These are phyloP conservation scores for Drosophila virilis DNA, from an alignment of 1,140 invertebrate genomes.

Conservation along the genomic window DNA sequence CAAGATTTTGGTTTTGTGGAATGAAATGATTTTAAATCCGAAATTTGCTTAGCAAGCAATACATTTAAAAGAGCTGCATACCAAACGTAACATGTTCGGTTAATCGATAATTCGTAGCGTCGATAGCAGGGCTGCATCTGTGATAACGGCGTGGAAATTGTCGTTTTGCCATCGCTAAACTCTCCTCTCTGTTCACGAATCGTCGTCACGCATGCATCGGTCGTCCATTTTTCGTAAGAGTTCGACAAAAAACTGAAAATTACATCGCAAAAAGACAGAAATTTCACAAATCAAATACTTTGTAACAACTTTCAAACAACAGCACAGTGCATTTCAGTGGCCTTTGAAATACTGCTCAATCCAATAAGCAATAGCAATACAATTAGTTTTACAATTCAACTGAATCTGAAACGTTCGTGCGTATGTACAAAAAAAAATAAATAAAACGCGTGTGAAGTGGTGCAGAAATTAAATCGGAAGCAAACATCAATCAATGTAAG, in stretches of 20 bases:
- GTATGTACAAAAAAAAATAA: slow-evolving; percentile 76
- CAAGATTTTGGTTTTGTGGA: too few relatives aligned
- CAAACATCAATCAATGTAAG: slow-evolving; percentile 58
- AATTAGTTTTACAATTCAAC: slow-evolving; percentile 51
- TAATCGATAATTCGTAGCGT: slow-evolving; percentile 14
- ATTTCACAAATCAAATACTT: slow-evolving; percentile 34
- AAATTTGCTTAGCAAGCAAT: too few relatives aligned
- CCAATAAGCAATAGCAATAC: slow-evolving; percentile 60
- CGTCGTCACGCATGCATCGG: slow-evolving; percentile 66
- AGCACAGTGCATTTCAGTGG: slow-evolving; percentile 76
- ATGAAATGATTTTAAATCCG: too few relatives aligned
- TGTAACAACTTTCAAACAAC: slow-evolving; percentile 22
- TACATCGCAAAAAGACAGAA: slow-evolving; percentile 55
- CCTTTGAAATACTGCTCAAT: slow-evolving; percentile 79
- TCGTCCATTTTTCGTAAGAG: slow-evolving; percentile 75
- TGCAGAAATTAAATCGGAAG: slow-evolving; percentile 62
- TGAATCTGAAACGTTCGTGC: slow-evolving; percentile 49
- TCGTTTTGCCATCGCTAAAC: slow-evolving; percentile 17
- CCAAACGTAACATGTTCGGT: not conserved
- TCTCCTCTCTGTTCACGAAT: slow-evolving; percentile 42
- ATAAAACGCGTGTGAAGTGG: slow-evolving; percentile 78
- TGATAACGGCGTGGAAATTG: slow-evolving; percentile 16
- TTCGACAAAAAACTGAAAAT: slow-evolving; percentile 65
- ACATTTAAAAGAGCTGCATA: not conserved
- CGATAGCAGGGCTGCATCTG: slow-evolving; percentile 11